A percentile compares a stretch with the other conserved stretches of the same genome.
Evolutionary conservation across 64 coral and sea anemone genomes (phyloP).

Genomic region (Stichodactyla mertensii): DNA sequence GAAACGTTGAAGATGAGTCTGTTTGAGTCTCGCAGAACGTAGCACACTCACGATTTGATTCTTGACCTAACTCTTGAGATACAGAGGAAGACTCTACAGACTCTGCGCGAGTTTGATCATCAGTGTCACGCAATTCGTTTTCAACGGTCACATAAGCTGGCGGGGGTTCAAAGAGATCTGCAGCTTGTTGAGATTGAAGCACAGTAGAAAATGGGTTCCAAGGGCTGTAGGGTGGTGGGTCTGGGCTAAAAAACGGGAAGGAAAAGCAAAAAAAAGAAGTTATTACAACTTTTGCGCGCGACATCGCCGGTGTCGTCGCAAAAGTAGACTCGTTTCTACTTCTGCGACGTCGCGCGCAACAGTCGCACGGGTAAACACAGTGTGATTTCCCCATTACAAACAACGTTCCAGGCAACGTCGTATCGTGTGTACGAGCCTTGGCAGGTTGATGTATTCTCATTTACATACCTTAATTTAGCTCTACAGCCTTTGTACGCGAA

Average conservation of each 20-base stretch:
- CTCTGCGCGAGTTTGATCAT: not conserved
- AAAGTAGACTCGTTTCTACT: too few relatives aligned
- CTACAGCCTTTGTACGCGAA: constrained; percentile 8
- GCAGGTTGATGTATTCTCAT: too few relatives aligned
- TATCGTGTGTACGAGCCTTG: too few relatives aligned
- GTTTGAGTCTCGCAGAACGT: not conserved
- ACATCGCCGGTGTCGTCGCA: too few relatives aligned
- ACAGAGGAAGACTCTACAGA: not conserved
- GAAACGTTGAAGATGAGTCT: not conserved
- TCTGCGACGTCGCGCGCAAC: too few relatives aligned
- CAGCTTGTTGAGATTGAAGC: not conserved
- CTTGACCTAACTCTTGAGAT: not conserved
- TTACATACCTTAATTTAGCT: constrained; percentile 12
- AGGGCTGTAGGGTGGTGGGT: not conserved
- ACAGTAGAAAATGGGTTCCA: not conserved
- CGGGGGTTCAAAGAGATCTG: not conserved
- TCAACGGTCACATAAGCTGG: not conserved
- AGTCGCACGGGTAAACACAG: too few relatives aligned
- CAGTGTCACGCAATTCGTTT: not conserved
- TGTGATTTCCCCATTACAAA: too few relatives aligned
- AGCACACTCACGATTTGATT: not conserved
- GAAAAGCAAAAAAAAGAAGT: not conserved
- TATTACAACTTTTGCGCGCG: too few relatives aligned
- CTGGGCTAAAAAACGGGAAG: not conserved
- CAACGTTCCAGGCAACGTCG: too few relatives aligned